Base-by-base conservation (phyloP, 2,113 vertebrate genomes). In the Tachysurus fulvidraco region DNA sequence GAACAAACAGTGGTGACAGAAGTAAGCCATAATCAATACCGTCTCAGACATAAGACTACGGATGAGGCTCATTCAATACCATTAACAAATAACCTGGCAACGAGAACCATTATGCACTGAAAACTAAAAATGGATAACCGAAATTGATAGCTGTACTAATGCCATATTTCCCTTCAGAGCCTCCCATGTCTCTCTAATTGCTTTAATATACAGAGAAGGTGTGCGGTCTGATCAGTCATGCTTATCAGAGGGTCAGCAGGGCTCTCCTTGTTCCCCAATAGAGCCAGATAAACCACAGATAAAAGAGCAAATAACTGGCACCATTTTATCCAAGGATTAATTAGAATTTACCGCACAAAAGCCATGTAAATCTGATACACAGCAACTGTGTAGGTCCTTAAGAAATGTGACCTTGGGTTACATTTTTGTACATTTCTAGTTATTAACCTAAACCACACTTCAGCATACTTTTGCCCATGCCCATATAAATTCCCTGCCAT, bases 1-100 rank as follows among this genome's bases (percentile, higher is more conserved):
- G 83, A 87, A 78, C 73, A 90, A 86, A 88, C 84, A 67, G 55
- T 19, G 36, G 79, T 69, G 85, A 83, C 23, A 84, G 80, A 84
- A 83, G 87, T 88, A 90, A 88, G 87, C 83, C 83, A 52, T 88
- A 90, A 90, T 90, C 89, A 54, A 90, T 90, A 86, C 65, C 14
- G 60, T 84, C 81, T 84, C 84, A 67, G 64, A 83, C 84, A 67
- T 64, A 46, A 54, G 81, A 60, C 81, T 87, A 82, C 36, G 85
- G 59, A 62, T 86, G 57, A 88, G 59, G 83, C 84, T 77, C 50
- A 88, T 88, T 88, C 81, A 84, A 90, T 88, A 90, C 73, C 84
- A 88, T 88, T 88, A 86, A 74, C 81, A 81, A 73, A 73, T 85
- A 85, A 87, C 50, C 65, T 69, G 54, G 81, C 77, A 85, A 81